Conservation (phyloP, 2,888 invertebrate genomes). For the Perithous albicinctus region DNA sequence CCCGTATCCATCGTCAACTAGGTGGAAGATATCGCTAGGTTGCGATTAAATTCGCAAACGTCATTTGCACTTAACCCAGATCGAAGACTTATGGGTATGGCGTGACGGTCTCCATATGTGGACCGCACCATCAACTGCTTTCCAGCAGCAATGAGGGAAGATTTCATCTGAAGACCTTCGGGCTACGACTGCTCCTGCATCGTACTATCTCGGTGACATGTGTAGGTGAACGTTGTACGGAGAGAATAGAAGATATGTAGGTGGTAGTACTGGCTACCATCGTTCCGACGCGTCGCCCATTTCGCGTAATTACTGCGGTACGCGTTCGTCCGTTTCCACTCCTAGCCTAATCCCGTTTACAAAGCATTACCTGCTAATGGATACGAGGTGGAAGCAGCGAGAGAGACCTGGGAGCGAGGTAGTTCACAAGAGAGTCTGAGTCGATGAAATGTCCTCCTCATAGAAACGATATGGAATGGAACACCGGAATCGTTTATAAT, state of each 20-base stretch:
- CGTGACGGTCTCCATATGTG: constrained; percentile 22
- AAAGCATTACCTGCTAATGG: constrained; percentile 79
- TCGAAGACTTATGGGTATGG: constrained; percentile 29
- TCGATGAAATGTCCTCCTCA: constrained; percentile 28
- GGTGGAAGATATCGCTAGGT: constrained; percentile 1
- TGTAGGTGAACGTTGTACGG: not conserved
- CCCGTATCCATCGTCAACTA: constrained; percentile 9
- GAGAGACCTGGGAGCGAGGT: not conserved
- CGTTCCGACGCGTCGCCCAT: constrained; percentile 59
- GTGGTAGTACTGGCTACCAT: constrained; percentile 28
- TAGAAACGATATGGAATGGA: constrained; percentile 58
- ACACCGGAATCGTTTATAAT: constrained; percentile 43
- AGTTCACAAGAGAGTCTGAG: not conserved
- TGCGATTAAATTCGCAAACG: constrained; percentile 44
- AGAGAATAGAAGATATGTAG: constrained; percentile 18
- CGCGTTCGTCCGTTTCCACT: constrained; percentile 66
- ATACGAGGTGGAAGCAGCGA: constrained; percentile 61
- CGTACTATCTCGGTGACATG: not conserved
- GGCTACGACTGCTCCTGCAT: constrained; percentile 19
- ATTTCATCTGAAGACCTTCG: constrained; percentile 69
- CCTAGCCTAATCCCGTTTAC: constrained; percentile 77
- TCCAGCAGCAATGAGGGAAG: constrained; percentile 70
- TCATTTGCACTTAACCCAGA: constrained; percentile 48
- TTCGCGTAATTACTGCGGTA: constrained; percentile 77
- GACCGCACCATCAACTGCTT: constrained; percentile 30